Evolutionary conservation across 2,888 invertebrate species (phyloP), one percentile per base, ranked within the genome.

Genomic region (Cistogaster globosa): DNA sequence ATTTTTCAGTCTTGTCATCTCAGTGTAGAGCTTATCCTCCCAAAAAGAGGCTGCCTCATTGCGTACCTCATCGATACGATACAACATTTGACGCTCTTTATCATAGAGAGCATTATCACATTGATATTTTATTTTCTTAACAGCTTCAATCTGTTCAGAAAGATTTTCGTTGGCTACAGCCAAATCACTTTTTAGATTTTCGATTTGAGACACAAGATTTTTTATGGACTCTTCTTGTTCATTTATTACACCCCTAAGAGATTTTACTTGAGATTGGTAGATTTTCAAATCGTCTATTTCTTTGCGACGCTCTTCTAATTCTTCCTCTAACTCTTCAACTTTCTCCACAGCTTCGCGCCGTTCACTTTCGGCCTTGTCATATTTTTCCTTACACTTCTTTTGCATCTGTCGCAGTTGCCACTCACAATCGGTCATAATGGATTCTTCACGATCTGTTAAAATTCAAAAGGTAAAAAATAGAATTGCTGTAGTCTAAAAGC

Each of bases 391-490:
- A 78, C 96, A 96, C 11, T 94, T 93, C 88, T 95, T 95, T 92
- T 96, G 96, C 88, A 96, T 94, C 91, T 96, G 96, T 53, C 97
- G 92, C 90, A 96, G 93, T 93, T 97, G 96, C 96, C 96, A 97
- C 93, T 97, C 97, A 92, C 96, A 97, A 93, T 97, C 97, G 5
- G 95, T 95, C 87, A 97, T 93, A 89, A 97, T 94, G 80, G 95
- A 93, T 89, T 96, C 96, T 68, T 97, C 96, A 68, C 96, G 93
- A 71, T 95, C 94, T 72, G 58, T 5, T 12, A n/a, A n/a, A 18
- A 26, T 26, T 26, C 1, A 14, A 4, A 14, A 58, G 38, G 14
- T 14, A 48, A 32, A 7, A 18, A 22, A 63, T 1, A 9, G 8
- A 9, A 53, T 57, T 16, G 2, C 3, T 8, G 42, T 32, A 32